Evolutionary conservation across 2,797 vertebrate species (phyloP), one percentile per base, ranked within the genome.

Genomic region (Gallinago nigripennis): DNA sequence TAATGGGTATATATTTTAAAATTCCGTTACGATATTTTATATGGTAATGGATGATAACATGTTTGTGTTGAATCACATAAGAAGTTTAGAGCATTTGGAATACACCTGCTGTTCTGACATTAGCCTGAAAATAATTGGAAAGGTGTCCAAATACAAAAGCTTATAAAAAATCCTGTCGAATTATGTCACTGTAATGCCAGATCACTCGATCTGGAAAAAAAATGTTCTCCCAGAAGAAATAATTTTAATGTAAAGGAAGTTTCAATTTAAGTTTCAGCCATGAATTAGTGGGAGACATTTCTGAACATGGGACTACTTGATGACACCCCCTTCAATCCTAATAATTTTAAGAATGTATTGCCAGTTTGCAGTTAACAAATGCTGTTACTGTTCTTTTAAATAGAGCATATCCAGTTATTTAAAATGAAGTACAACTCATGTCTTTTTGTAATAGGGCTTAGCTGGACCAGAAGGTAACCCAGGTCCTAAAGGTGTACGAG

Each of bases 381-480:
- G 20, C 16, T 82, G 18, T 61, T 90, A 21, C 19, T 33, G 11
- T 61, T 88, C 33, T 91, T 90, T 61, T 41, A 68, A 71, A 61
- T 11, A 12, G 46, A 66, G 6, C 7, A 2, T 53, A 33, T 90
- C 45, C 76, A 6, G 3, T 64, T 71, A 27, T 77, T 96, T 56
- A 79, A 95, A 90, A 77, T 86, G 1, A 95, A 91, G 41, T 95
- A 68, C 43, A 63, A 82, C 14, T 69, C 43, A 30, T 93, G 53
- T 96, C 31, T 97, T 94, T 88, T 72, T 94, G 39, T 86, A 73
- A 69, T 91, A 99, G 99, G 99, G 99, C 68, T 98, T 98, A 97
- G 99, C 98, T 93, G 99, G 99, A 94, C 99, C 99, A 83, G 98
- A 99, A 98, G 99, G 99, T 97, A 98, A 98, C 97, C 98, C 98